A percentile compares a stretch with the other conserved stretches of the same genome.
phyloP scores from a whole-genome alignment of 2,113 vertebrate genomes.

The Eulemur macaco region DNA sequence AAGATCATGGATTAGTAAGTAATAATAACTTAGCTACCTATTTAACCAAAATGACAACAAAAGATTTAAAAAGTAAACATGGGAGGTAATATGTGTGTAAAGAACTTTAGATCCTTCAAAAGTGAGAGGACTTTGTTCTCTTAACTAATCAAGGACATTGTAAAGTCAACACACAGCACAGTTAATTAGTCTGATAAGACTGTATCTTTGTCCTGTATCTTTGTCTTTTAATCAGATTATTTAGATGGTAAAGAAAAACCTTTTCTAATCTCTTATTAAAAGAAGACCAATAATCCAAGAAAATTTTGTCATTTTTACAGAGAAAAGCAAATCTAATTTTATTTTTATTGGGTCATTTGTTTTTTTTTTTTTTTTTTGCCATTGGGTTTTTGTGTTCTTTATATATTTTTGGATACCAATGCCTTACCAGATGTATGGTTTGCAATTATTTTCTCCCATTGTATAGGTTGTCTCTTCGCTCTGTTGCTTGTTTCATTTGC shows the following conservation, averaged over 20 bases:
- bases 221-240: neutral
- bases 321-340: neutral
- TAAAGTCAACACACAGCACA: neutral
- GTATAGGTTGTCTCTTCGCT: neutral
- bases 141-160: neutral
- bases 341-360: neutral
- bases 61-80: neutral
- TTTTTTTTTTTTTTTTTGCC: too few species aligned
- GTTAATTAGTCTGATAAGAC: neutral
- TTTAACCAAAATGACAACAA: neutral
- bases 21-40: neutral
- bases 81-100: neutral
- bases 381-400: neutral
- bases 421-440: neutral
- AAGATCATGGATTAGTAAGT: neutral
- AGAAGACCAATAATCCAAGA: neutral
- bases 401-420: neutral
- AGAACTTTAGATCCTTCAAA: neutral
- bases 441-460: neutral
- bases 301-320: neutral
- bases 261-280: neutral
- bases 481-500: neutral
- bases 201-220: neutral
- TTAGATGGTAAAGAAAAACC: neutral
- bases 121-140: neutral